phyloP scores from a whole-genome alignment of 2,888 invertebrate genomes.

The Callyntrura guangdongensis region DNA sequence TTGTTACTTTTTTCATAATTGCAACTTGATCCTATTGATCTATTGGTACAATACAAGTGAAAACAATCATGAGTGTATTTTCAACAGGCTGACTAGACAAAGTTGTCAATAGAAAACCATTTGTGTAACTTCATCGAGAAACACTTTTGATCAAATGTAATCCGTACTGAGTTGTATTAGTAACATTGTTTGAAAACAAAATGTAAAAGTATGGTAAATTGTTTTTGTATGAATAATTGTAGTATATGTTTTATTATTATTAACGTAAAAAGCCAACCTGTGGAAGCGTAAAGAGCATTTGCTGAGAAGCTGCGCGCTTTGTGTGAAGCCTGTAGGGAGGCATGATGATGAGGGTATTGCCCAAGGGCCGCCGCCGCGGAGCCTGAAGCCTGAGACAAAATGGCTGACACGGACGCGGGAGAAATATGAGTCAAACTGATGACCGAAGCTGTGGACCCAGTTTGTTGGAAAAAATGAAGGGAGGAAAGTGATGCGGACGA shows the following conservation, averaged over 20 bases:
- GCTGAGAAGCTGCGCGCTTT: slow-evolving; percentile 85
- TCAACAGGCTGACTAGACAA: neutral
- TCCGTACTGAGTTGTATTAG: neutral
- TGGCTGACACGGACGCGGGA: slow-evolving; percentile 72
- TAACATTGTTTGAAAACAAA: slow-evolving; percentile 9
- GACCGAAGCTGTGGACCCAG: slow-evolving; percentile 58
- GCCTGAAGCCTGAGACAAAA: slow-evolving; percentile 66
- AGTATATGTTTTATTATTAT: slow-evolving; percentile 15
- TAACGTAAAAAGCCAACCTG: slow-evolving; percentile 82
- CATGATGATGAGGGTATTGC: slow-evolving; percentile 72
- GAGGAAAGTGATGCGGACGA: neutral
- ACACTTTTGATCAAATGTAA: neutral
- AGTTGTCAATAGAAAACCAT: neutral
- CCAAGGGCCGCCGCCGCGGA: slow-evolving; percentile 49
- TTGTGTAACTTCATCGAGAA: neutral
- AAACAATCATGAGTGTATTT: too few relatives aligned
- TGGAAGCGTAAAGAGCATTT: slow-evolving; percentile 85
- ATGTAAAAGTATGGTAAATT: slow-evolving; percentile 34
- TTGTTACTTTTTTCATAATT: too few relatives aligned
- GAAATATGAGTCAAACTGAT: slow-evolving; percentile 73
- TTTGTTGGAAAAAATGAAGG: slow-evolving; percentile 33
- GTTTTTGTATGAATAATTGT: neutral
- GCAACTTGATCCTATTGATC: too few relatives aligned
- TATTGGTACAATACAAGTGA: too few relatives aligned
- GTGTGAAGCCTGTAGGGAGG: slow-evolving; percentile 84